phyloP scores from a whole-genome alignment of 1,140 invertebrate species.

The Himalopsyche phryganea region DNA sequence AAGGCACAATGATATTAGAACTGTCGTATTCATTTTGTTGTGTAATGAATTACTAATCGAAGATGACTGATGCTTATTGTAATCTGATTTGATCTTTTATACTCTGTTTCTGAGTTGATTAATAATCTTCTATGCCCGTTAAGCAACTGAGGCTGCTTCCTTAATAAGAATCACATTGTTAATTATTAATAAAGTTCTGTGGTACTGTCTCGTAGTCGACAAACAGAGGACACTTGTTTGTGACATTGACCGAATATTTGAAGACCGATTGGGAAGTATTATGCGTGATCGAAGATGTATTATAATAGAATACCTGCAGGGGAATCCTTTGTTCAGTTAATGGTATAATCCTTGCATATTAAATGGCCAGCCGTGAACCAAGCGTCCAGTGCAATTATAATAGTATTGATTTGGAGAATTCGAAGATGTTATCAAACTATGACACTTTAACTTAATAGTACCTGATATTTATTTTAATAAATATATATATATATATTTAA shows the following conservation, averaged over 20 bases:
- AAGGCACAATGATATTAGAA: constrained; percentile 1
- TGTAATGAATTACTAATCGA: background rate
- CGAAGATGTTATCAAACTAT: no score
- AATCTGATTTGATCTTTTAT: background rate
- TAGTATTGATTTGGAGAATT: no score
- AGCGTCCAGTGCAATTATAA: background rate
- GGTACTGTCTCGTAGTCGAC: background rate
- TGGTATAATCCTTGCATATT: background rate
- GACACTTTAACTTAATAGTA: no score
- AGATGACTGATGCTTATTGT: constrained; percentile 4
- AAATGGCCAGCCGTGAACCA: background rate
- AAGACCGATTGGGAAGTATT: background rate
- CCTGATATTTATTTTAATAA: no score
- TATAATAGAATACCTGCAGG: no score
- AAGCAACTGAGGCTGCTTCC: background rate
- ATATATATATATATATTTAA: no score
- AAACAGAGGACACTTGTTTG: background rate
- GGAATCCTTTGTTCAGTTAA: background rate
- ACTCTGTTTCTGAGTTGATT: background rate
- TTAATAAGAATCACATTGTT: background rate
- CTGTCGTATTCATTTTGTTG: constrained; percentile 4
- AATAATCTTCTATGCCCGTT: background rate
- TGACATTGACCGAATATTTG: constrained; percentile 2
- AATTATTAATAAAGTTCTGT: no score
- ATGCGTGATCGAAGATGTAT: background rate